A percentile compares a stretch with the other conserved stretches of the same genome.
Conservation (phyloP, 2,797 vertebrate species). For the Carapus acus region DNA sequence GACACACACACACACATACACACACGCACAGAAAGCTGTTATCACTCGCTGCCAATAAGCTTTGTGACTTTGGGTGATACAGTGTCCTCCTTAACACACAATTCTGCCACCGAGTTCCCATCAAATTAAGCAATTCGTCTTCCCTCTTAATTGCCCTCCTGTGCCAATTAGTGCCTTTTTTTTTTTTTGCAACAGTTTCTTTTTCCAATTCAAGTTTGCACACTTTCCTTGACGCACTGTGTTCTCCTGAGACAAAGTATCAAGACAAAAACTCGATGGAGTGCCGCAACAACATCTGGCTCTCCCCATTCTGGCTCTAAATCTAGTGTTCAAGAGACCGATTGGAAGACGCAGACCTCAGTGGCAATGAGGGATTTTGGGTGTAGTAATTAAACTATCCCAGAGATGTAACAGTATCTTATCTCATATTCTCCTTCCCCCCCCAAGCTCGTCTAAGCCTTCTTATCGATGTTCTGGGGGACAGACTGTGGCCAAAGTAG, state of each 20-base stretch:
- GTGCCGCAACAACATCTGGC: constrained; percentile 61
- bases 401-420: constrained; percentile 50
- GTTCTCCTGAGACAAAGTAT: constrained; percentile 50
- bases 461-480: constrained; percentile 6
- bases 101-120: constrained; percentile 29
- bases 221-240: constrained; percentile 41
- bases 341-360: constrained; percentile 39
- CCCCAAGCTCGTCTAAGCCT: constrained; percentile 33
- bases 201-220: constrained; percentile 45
- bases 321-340: constrained; percentile 55
- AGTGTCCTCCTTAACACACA: constrained; percentile 31
- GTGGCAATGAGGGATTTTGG: constrained; percentile 52
- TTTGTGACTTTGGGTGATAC: constrained; percentile 46
- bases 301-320: constrained; percentile 49
- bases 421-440: constrained; percentile 46
- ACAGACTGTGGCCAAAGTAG: constrained; percentile 1
- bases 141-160: constrained; percentile 63
- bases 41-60: constrained; percentile 50
- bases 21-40: constrained; percentile 50
- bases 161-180: constrained; percentile 50
- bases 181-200: constrained; percentile 45
- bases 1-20: no score
- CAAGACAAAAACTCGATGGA: constrained; percentile 56
- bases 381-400: constrained; percentile 58
- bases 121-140: constrained; percentile 65